Conservation (phyloP, 2,888 invertebrate genomes). For the Loripinus fragilis region DNA sequence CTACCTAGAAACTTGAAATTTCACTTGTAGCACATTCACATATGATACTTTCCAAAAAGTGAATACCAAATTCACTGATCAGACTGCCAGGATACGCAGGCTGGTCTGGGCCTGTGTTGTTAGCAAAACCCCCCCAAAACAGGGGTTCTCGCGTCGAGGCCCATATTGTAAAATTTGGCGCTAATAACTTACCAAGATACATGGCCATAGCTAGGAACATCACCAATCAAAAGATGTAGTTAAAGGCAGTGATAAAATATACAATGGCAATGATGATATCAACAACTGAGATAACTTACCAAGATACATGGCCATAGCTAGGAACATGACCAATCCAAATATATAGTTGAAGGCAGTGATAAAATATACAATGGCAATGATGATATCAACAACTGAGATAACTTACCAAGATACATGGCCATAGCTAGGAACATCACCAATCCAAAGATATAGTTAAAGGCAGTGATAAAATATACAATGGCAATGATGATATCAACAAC, state of each 20-base stretch:
- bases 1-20: no score
- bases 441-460: conserved; percentile 97
- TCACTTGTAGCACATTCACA: no score
- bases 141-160: no score
- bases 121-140: no score
- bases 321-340: conserved; percentile 97
- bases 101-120: no score
- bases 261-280: conserved; percentile 88
- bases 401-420: conserved; percentile 94
- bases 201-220: conserved; percentile 96
- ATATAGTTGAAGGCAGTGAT: conserved; percentile 94
- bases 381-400: conserved; percentile 84
- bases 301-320: conserved; percentile 96
- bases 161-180: no score
- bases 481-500: conserved; percentile 89
- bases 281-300: conserved; percentile 86
- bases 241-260: conserved; percentile 94
- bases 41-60: no score
- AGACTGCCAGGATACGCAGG: no score
- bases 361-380: conserved; percentile 96
- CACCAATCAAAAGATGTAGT: conserved; percentile 97
- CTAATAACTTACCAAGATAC: conserved; percentile 92
- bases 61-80: no score
- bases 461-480: conserved; percentile 92
- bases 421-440: conserved; percentile 97